Base-by-base conservation (phyloP, 2,888 invertebrate species). In the Cheilosia scutellata region DNA sequence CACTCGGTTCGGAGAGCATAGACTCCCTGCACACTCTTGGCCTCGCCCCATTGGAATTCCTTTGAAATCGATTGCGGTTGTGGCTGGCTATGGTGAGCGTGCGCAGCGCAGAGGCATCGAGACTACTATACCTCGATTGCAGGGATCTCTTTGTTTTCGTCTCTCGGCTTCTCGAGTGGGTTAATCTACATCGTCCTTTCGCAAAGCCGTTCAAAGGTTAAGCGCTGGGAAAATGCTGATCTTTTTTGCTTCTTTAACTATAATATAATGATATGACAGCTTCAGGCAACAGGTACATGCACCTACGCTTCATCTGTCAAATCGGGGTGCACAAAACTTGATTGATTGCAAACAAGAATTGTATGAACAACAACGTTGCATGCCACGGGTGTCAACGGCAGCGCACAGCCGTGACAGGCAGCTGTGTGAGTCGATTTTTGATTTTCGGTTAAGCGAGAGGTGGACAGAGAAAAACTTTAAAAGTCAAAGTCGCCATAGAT, bases 61-160 rank as follows among this genome's bases (percentile, higher is more conserved):
- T 60, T 62, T 75, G 44, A 40, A 53, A 51, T 44, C 33, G 31
- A 44, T 25, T 49, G 40, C 42, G 25, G 63, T 51, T 42, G 47
- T 25, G 57, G 33, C 42, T 11, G 11, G 37, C 13, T 37, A 40
- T 33, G 7, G 51, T 57, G 31, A 74, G 66, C 83, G 62, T 78
- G 83, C 72, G 40, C 51, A 25, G 76, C 72, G 40, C 51, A 25
- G 76, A 70, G 71, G 33, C 42, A 71, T n/a, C 11, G 31, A 63
- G 84, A 84, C 80, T 65, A 42, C 33, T 33, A 20, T 20, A 60
- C 53, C 33, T 7, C 11, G 83, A 84, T 83, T 75, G 70, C 60
- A 80, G 80, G 80, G 75, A 80, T 79, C 71, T 68, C 76, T 77
- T 86, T 80, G 82, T 77, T 63, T 86, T 68, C 37, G 66, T 29